Percentiles rank a stretch among this genome's conserved stretches.
Conservation (phyloP, 1,140 invertebrate species). For the Nasonia vitripennis region DNA sequence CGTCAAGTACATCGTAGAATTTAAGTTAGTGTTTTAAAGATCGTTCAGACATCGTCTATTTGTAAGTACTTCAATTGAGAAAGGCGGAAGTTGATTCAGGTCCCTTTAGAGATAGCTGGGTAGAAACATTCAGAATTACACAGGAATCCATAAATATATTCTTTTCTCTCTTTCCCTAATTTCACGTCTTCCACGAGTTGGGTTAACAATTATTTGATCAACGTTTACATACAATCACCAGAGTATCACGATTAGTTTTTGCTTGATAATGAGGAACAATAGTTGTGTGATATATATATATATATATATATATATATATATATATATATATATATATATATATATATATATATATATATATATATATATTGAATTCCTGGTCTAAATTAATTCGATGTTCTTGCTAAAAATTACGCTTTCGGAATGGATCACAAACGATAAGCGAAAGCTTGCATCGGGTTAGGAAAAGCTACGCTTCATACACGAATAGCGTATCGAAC, state of each 20-base stretch:
- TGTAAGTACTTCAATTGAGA: slow-evolving; percentile 42
- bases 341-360: too few relatives aligned
- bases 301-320: too few relatives aligned
- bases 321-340: too few relatives aligned
- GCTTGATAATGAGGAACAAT: slow-evolving; percentile 5
- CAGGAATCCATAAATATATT: slow-evolving; percentile 15
- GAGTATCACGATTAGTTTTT: slow-evolving; percentile 32
- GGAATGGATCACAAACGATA: background rate
- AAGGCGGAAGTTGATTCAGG: slow-evolving; percentile 42
- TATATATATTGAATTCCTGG: background rate
- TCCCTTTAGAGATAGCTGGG: slow-evolving; percentile 28
- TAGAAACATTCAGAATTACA: slow-evolving; percentile 32
- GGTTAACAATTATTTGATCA: slow-evolving; percentile 15
- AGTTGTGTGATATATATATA: background rate
- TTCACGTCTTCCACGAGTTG: slow-evolving; percentile 15
- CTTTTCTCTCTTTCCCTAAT: background rate
- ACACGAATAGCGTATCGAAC: background rate
- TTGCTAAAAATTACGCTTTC: background rate
- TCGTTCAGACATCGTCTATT: slow-evolving; percentile 33
- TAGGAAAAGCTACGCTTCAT: background rate
- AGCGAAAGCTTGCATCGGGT: background rate
- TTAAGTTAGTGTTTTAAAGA: background rate
- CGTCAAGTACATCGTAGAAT: slow-evolving; percentile 5
- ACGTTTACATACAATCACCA: background rate
- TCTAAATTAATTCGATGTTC: slow-evolving; percentile 1